Evolutionary conservation across 2,113 vertebrate genomes (phyloP).

Genomic region (Collichthys lucidus): DNA sequence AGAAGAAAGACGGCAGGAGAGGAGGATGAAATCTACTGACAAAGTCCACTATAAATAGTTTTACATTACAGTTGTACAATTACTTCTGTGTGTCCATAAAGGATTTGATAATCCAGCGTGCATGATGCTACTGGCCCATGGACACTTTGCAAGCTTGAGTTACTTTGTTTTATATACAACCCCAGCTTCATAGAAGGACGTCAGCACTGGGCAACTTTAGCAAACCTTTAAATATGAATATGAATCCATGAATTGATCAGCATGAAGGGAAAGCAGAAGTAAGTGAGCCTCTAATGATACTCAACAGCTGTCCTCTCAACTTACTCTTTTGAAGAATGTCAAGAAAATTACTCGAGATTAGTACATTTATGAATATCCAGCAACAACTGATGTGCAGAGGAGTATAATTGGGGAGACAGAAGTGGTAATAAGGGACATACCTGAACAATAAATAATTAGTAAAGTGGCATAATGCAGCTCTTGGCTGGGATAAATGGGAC

Average conservation of each 20-base stretch:
- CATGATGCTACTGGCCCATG: constrained; percentile 8
- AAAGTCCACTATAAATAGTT: constrained; percentile 48
- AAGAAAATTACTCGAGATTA: background rate
- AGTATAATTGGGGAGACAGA: background rate
- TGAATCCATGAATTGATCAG: background rate
- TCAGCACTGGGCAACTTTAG: background rate
- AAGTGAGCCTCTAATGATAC: background rate
- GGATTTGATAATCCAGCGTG: constrained; percentile 30
- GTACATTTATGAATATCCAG: background rate
- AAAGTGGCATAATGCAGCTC: background rate
- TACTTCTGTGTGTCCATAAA: constrained; percentile 36
- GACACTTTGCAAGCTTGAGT: background rate
- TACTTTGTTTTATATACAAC: background rate
- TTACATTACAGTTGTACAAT: constrained; percentile 22
- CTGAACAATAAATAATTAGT: constrained; percentile 7
- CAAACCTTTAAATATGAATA: background rate
- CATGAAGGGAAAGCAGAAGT: background rate
- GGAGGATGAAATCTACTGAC: background rate
- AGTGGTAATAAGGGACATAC: background rate
- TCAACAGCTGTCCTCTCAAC: background rate
- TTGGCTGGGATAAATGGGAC: background rate
- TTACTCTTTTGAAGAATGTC: background rate
- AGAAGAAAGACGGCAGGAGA: background rate
- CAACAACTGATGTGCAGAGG: background rate
- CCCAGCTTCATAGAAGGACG: background rate